A percentile compares a stretch with the other conserved stretches of the same genome.
These are phyloP conservation scores for Brachyhypopomus occidentalis DNA, from an alignment of 2,113 vertebrate species.

Conservation along the genomic window DNA sequence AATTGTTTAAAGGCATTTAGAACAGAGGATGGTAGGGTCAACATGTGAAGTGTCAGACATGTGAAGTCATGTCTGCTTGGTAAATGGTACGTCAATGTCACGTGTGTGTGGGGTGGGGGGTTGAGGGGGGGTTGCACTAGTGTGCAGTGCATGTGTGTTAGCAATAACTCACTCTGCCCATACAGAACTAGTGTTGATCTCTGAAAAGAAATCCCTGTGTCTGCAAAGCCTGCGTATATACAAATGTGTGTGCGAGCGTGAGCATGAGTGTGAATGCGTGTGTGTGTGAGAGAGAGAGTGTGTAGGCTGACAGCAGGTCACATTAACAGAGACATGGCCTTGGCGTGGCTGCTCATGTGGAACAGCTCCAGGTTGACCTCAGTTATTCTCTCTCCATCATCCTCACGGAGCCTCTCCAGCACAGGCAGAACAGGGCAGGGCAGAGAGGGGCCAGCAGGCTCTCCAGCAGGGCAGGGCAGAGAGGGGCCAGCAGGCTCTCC, in stretches of 20 bases:
- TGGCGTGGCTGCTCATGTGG: background rate
- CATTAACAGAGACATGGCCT: background rate
- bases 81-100: background rate
- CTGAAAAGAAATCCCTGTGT: background rate
- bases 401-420: background rate
- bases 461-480: too few relatives aligned
- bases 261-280: background rate
- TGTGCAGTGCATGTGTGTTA: conserved; percentile 5
- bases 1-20: conserved; percentile 41
- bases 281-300: background rate
- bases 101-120: too few relatives aligned
- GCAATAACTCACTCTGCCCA: background rate
- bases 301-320: background rate
- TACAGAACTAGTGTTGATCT: background rate
- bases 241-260: background rate
- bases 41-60: background rate
- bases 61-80: conserved; percentile 29
- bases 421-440: background rate
- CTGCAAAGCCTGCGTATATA: background rate
- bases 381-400: conserved; percentile 16
- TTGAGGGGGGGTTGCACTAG: too few relatives aligned
- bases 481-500: too few relatives aligned
- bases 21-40: conserved; percentile 14
- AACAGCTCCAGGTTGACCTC: background rate
- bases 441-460: background rate